Percentiles rank a stretch among this genome's conserved stretches.
These are phyloP conservation scores for Mesitornis unicolor DNA, from an alignment of 2,113 vertebrate species.

Conservation along the genomic window DNA sequence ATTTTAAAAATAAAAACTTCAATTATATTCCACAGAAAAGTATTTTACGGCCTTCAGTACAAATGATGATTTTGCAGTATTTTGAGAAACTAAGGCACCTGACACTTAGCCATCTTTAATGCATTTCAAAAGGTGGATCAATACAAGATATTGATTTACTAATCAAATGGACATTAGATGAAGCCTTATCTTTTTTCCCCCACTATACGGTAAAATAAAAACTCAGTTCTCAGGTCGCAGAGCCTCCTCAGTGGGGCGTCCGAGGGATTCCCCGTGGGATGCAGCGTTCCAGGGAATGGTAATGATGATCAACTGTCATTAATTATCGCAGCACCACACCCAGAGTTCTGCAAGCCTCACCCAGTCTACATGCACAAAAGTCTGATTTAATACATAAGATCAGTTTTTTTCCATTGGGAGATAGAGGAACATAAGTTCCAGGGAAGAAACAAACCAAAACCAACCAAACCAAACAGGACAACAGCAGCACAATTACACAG, in stretches of 20 bases:
- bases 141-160: background rate
- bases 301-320: accelerated
- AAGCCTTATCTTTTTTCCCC: background rate
- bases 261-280: background rate
- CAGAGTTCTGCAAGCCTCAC: background rate
- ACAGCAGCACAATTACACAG: background rate
- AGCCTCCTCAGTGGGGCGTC: accelerated
- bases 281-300: background rate
- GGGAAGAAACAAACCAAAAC: no score
- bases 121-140: background rate
- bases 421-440: background rate
- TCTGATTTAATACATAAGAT: background rate
- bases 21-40: background rate
- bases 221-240: background rate
- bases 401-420: accelerated
- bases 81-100: background rate
- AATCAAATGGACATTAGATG: background rate
- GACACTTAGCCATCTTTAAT: background rate
- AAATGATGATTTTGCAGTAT: background rate
- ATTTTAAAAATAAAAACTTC: background rate
- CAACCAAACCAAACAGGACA: background rate
- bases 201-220: background rate
- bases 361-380: background rate
- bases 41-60: background rate
- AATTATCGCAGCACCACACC: background rate